Conservation (phyloP, 2,113 vertebrate genomes). For the Ceratotherium simum region DNA sequence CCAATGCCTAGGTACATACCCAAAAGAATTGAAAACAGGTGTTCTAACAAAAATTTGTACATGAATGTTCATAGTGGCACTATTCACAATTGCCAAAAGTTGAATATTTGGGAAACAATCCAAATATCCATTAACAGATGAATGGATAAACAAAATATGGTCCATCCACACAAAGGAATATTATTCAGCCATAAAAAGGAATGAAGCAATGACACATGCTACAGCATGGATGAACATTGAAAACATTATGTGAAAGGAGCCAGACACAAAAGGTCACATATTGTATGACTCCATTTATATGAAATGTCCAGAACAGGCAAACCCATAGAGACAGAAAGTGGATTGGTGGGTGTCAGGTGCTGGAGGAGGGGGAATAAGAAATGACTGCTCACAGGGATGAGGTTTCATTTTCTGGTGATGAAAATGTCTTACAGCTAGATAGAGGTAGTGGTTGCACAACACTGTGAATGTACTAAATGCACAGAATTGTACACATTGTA, state of each 20-base stretch:
- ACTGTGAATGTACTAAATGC: not conserved
- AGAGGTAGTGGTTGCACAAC: not conserved
- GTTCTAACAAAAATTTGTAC: not conserved
- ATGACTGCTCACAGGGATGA: not conserved
- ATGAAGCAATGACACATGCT: not conserved
- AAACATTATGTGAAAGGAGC: not conserved
- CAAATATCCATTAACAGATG: not conserved
- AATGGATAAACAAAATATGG: not conserved
- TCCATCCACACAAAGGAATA: not conserved
- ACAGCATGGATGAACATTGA: not conserved
- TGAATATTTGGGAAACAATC: not conserved
- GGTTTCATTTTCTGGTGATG: not conserved
- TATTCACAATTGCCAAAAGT: not conserved
- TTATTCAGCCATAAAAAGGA: not conserved
- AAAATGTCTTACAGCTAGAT: not conserved
- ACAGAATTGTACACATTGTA: not conserved
- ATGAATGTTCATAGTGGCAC: not conserved
- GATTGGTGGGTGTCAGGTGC: not conserved
- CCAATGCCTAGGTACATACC: not conserved
- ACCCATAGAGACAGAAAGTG: not conserved
- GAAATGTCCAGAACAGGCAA: not conserved
- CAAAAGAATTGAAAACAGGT: not conserved
- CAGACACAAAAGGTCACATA: not conserved
- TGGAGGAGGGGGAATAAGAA: not conserved
- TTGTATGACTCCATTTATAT: not conserved